Evolutionary conservation across 2,113 vertebrate genomes (phyloP).

Genomic region (Gymnobelideus leadbeateri): DNA sequence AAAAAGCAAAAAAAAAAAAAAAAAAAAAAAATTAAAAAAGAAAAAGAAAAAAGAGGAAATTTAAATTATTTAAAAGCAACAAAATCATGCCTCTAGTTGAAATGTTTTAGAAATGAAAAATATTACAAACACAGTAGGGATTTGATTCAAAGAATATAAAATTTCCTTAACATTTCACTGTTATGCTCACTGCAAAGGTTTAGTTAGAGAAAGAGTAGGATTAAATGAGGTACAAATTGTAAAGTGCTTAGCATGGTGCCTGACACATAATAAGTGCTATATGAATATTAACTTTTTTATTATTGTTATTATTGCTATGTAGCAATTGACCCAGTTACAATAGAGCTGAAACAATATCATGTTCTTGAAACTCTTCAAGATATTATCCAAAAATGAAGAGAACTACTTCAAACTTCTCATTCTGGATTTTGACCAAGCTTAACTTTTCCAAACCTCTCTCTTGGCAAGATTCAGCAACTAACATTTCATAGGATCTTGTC

Average conservation of each 20-base stretch:
- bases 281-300: not conserved
- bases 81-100: not conserved
- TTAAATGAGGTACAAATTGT: not conserved
- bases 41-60: not conserved
- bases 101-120: slow-evolving; percentile 3
- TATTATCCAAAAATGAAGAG: not conserved
- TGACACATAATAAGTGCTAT: not conserved
- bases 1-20: no score
- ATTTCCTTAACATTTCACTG: not conserved
- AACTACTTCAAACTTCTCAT: not conserved
- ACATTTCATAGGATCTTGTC: not conserved
- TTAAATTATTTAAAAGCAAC: not conserved
- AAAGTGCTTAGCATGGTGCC: not conserved
- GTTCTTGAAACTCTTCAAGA: not conserved
- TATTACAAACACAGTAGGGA: not conserved
- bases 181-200: not conserved
- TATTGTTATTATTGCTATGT: no score
- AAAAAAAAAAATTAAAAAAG: not conserved
- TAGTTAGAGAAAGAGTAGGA: not conserved
- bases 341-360: not conserved
- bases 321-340: no score
- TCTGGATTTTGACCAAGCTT: not conserved
- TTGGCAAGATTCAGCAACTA: not conserved
- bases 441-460: not conserved
- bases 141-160: not conserved